Evolutionary conservation across 30 jellyfish, hydroid and myxozoan genomes (phyloP).

Genomic region (Chrysaora quinquecirrha): DNA sequence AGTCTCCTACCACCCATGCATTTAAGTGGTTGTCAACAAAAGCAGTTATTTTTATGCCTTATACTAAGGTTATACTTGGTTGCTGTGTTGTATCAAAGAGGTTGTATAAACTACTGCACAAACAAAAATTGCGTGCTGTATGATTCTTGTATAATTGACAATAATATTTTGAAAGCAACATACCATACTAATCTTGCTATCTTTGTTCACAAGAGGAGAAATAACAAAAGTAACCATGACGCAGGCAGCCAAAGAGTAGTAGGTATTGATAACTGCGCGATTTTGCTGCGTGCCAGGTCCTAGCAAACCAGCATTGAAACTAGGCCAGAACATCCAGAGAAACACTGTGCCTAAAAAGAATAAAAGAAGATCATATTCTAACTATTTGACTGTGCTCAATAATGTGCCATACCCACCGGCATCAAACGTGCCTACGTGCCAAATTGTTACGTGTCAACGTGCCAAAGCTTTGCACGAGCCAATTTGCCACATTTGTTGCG

Average conservation of each 20-base stretch:
- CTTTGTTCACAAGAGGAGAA: constrained; percentile 84
- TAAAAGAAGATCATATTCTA: too few relatives aligned
- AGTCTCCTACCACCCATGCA: too few relatives aligned
- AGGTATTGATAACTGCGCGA: constrained; percentile 93
- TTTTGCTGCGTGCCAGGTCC: constrained; percentile 86
- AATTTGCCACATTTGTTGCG: too few relatives aligned
- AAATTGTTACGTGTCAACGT: too few relatives aligned
- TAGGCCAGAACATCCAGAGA: constrained; percentile 96
- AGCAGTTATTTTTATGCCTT: too few relatives aligned
- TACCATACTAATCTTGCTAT: constrained; percentile 78
- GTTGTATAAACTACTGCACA: not conserved
- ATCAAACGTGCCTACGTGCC: too few relatives aligned
- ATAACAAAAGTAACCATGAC: constrained; percentile 58
- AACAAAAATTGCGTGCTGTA: not conserved
- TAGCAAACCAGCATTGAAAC: constrained; percentile 84
- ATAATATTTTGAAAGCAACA: not conserved
- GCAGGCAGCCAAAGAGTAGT: constrained; percentile 84
- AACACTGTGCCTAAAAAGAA: too few relatives aligned
- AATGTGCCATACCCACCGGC: too few relatives aligned
- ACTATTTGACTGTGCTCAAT: too few relatives aligned
- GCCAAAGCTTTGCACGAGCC: too few relatives aligned
- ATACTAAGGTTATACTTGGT: not conserved
- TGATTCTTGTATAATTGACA: too few relatives aligned
- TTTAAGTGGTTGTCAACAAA: too few relatives aligned
- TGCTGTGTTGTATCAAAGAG: not conserved